These are phyloP conservation scores for Platyrinchus mystaceus DNA, from an alignment of 2,797 vertebrate genomes.

Conservation along the genomic window DNA sequence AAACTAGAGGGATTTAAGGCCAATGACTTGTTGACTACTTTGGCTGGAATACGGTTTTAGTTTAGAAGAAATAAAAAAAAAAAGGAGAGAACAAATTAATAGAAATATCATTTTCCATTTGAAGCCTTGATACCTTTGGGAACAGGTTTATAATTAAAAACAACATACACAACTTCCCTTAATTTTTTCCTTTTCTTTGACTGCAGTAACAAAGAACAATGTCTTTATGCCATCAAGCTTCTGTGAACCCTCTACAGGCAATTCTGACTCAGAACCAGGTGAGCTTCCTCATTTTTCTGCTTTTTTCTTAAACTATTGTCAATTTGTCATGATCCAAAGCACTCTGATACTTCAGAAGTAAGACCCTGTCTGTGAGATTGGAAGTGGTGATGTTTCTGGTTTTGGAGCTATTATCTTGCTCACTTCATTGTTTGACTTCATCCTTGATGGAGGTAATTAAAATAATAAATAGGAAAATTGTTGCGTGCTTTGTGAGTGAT, in stretches of 20 bases:
- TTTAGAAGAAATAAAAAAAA: not conserved
- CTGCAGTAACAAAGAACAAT: constrained; percentile 93
- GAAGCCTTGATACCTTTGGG: not conserved
- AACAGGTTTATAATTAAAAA: not conserved
- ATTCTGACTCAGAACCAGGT: constrained; percentile 96
- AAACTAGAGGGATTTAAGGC: not conserved
- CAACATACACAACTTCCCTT: not conserved
- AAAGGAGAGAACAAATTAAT: not conserved
- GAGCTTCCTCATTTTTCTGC: not conserved
- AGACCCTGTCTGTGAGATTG: not conserved
- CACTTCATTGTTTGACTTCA: not conserved
- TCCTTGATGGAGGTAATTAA: not conserved
- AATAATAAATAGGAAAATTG: not conserved
- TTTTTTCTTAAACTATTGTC: not conserved
- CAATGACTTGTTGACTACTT: not conserved
- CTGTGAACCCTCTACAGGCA: constrained; percentile 92
- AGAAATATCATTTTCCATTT: not conserved
- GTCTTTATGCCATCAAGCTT: constrained; percentile 97
- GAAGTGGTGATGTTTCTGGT: not conserved
- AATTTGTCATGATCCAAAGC: not conserved
- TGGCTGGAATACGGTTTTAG: not conserved
- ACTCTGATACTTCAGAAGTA: not conserved
- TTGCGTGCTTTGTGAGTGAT: not conserved
- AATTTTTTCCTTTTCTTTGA: not conserved
- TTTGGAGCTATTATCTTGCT: not conserved